phyloP scores from a whole-genome alignment of 2,113 vertebrate species.

The Syngnathus scovelli region DNA sequence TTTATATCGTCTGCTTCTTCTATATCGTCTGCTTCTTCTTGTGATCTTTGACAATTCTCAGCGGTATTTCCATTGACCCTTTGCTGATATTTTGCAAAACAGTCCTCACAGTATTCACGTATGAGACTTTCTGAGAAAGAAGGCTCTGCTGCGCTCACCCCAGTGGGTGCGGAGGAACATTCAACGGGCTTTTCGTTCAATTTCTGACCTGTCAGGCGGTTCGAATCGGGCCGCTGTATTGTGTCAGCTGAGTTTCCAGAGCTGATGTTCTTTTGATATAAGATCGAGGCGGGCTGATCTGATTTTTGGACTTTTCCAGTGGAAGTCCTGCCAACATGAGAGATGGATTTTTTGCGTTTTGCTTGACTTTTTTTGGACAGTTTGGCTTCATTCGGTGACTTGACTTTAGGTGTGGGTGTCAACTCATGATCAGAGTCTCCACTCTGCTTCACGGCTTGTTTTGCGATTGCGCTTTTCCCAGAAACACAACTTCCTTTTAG shows the following conservation, averaged over 20 bases:
- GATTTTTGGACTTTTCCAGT: conserved; percentile 3
- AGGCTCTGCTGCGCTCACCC: background rate
- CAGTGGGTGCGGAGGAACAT: background rate
- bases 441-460: background rate
- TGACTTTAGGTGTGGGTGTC: background rate
- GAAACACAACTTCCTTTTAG: background rate
- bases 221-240: no score
- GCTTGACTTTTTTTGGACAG: background rate
- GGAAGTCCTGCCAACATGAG: background rate
- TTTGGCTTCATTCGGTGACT: background rate
- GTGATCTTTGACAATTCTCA: background rate
- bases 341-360: background rate
- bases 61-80: background rate
- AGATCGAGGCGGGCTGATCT: conserved; percentile 5
- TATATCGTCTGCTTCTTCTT: background rate
- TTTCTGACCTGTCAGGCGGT: background rate
- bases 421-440: background rate
- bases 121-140: background rate
- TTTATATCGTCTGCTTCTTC: background rate
- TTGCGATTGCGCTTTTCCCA: background rate
- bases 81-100: background rate
- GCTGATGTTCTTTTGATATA: background rate
- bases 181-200: background rate
- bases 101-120: background rate
- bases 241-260: background rate